phyloP scores from a whole-genome alignment of 1,140 invertebrate species.

The Zeugodacus cucurbitae region DNA sequence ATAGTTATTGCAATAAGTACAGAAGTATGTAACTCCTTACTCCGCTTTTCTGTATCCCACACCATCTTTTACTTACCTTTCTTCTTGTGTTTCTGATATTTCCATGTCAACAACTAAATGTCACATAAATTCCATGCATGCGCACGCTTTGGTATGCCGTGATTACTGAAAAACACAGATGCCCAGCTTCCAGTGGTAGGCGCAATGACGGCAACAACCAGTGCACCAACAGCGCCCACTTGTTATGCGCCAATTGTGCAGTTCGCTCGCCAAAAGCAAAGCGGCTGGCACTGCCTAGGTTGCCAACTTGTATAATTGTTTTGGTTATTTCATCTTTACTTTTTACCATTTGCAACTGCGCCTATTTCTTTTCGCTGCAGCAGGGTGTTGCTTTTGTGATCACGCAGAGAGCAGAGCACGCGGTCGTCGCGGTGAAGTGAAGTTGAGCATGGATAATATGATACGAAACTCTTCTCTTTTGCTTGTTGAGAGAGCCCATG shows the following conservation, averaged over 20 bases:
- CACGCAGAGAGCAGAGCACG: background rate
- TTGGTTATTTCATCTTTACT: background rate
- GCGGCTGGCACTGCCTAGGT: background rate
- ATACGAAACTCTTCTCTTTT: no score
- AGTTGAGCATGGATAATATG: no score
- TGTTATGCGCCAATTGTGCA: background rate
- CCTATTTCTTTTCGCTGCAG: background rate
- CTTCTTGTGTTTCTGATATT: background rate
- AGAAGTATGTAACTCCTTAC: no score
- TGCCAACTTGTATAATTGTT: background rate
- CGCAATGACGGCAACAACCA: background rate
- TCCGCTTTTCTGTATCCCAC: background rate
- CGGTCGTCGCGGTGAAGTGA: no score
- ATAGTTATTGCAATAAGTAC: no score
- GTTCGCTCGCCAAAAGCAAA: background rate
- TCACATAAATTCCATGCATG: conserved; percentile 64
- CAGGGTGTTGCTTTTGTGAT: background rate
- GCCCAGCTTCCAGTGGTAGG: background rate
- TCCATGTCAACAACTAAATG: conserved; percentile 54
- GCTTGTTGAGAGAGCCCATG: no score
- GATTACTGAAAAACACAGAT: conserved; percentile 50
- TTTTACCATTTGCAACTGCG: background rate
- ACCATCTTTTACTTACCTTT: background rate
- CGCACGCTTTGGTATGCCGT: conserved; percentile 64
- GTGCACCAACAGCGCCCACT: background rate